Evolutionary conservation across 2,888 invertebrate species (phyloP).

Genomic region (Epirrhoe alternata): DNA sequence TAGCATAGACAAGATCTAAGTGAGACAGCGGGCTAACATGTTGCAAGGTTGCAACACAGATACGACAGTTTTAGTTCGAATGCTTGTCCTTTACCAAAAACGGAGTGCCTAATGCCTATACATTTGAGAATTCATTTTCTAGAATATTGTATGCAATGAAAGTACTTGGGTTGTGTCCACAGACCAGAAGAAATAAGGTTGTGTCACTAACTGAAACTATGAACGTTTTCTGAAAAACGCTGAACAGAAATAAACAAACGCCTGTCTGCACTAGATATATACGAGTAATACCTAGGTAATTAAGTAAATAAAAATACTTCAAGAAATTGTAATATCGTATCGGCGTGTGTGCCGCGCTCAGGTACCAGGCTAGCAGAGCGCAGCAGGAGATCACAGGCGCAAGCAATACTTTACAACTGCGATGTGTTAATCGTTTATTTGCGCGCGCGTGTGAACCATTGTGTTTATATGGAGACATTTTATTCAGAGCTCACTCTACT

Average conservation of each 20-base stretch:
- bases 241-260: too few species aligned
- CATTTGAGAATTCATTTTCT: too few species aligned
- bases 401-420: conserved; percentile 72
- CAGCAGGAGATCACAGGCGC: conserved; percentile 70
- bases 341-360: conserved; percentile 3
- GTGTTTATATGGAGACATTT: conserved; percentile 33
- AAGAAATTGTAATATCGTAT: conserved; percentile 20
- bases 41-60: too few species aligned
- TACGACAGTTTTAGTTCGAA: neutral
- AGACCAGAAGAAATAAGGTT: too few species aligned
- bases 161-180: too few species aligned
- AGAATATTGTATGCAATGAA: too few species aligned
- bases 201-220: too few species aligned
- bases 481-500: conserved; percentile 14
- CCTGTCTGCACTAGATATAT: too few species aligned
- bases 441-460: conserved; percentile 44
- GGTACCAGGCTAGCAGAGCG: conserved; percentile 50
- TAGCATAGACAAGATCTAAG: conserved; percentile 13
- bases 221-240: too few species aligned
- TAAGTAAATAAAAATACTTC: neutral
- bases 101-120: neutral
- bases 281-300: neutral
- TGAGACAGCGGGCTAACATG: neutral
- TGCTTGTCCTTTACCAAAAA: neutral
- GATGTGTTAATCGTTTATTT: conserved; percentile 65